Percentiles rank a stretch among this genome's conserved stretches.
These are phyloP conservation scores for Caenorhabditis japonica DNA, from an alignment of 2,888 invertebrate species.

Conservation along the genomic window DNA sequence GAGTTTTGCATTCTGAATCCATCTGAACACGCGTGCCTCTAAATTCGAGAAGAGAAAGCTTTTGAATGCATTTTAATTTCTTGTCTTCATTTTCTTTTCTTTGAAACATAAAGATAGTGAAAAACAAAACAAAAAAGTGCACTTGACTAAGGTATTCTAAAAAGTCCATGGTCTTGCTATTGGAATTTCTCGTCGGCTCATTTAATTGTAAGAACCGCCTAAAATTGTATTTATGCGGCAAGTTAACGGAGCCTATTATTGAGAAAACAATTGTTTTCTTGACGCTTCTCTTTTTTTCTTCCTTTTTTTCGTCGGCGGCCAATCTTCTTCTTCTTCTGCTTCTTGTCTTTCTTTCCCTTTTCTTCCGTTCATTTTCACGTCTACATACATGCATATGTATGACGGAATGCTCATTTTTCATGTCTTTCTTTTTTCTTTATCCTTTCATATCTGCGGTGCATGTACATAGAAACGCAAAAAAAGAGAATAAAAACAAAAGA, in stretches of 20 bases:
- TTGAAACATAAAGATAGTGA: too few relatives aligned
- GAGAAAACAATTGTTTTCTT: conserved; percentile 42
- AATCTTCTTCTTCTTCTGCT: conserved; percentile 5
- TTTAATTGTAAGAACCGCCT: conserved; percentile 22
- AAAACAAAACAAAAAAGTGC: too few relatives aligned
- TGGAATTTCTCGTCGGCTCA: conserved; percentile 20
- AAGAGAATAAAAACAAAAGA: too few relatives aligned
- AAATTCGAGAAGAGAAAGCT: conserved; percentile 4
- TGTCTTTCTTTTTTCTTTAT: too few relatives aligned
- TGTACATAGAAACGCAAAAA: too few relatives aligned
- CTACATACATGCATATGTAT: too few relatives aligned
- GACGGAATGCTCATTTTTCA: conserved; percentile 35
- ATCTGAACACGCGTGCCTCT: conserved; percentile 18
- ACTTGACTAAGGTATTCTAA: too few relatives aligned
- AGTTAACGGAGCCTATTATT: conserved; percentile 48
- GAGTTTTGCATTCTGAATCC: conserved; percentile 45
- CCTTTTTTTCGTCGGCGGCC: conserved; percentile 17
- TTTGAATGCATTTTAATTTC: too few relatives aligned
- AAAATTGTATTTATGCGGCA: conserved; percentile 43
- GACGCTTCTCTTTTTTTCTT: background rate
- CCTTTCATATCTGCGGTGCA: too few relatives aligned
- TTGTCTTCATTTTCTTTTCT: too few relatives aligned
- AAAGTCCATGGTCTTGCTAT: too few relatives aligned
- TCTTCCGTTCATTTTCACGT: conserved; percentile 18
- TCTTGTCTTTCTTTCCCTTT: conserved; percentile 16